Evolutionary conservation across 1,140 invertebrate genomes (phyloP).

Genomic region (Samia ricini): DNA sequence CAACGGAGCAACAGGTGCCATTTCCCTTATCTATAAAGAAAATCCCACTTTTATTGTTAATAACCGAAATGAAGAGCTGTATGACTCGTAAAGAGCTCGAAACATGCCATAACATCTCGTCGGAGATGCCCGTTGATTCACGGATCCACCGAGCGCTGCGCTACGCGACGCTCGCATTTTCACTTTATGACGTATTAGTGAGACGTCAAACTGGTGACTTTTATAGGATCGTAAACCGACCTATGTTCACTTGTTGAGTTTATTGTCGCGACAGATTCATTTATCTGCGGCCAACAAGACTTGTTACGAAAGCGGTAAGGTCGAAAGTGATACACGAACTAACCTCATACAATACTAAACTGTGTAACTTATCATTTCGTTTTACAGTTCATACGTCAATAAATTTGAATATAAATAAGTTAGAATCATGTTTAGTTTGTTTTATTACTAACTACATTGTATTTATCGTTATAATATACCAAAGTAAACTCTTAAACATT

Average conservation of each 20-base stretch:
- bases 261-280: constrained; percentile 22
- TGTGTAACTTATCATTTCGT: background rate
- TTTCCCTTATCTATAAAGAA: constrained; percentile 1
- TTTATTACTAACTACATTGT: too few species aligned
- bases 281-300: constrained; percentile 2
- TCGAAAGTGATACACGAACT: background rate
- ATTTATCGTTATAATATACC: too few species aligned
- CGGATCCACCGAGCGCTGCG: background rate
- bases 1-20: constrained; percentile 5
- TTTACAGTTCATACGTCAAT: too few species aligned
- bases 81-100: constrained; percentile 13
- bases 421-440: too few species aligned
- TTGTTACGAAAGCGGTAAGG: background rate
- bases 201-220: constrained; percentile 65
- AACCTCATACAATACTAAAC: background rate
- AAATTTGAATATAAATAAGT: too few species aligned
- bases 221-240: constrained; percentile 65
- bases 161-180: constrained; percentile 22
- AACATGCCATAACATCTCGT: constrained; percentile 26
- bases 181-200: constrained; percentile 70
- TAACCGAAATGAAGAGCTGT: constrained; percentile 3
- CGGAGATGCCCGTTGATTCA: constrained; percentile 30
- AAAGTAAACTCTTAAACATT: too few species aligned
- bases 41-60: constrained; percentile 10
- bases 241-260: constrained; percentile 71